Percentiles rank a stretch among this genome's conserved stretches.
Evolutionary conservation across 2,888 invertebrate genomes (phyloP).

Genomic region (Pristionchus arcanus): DNA sequence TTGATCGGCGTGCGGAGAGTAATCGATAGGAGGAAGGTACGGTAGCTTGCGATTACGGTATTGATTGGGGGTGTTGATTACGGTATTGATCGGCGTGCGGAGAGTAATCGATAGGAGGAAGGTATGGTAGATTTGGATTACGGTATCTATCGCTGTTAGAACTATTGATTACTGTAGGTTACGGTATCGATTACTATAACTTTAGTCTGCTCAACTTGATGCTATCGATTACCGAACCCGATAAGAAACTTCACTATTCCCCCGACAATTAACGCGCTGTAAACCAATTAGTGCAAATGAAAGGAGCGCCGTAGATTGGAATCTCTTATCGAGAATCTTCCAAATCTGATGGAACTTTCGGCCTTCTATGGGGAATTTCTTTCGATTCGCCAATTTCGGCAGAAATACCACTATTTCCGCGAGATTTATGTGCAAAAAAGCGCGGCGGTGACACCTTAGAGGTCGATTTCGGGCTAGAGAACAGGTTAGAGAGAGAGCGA

Average conservation of each 20-base stretch:
- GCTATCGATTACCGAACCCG: neutral
- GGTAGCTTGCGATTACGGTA: neutral
- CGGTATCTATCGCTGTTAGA: too few species aligned
- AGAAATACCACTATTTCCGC: neutral
- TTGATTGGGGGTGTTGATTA: too few species aligned
- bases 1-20: slow-evolving; percentile 10
- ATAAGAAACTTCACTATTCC: neutral
- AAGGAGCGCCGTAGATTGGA: neutral
- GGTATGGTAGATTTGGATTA: too few species aligned
- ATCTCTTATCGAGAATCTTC: neutral
- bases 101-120: too few species aligned
- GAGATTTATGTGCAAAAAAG: neutral
- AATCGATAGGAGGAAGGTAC: slow-evolving; percentile 26
- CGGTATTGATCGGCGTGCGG: too few species aligned
- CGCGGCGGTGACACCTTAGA: slow-evolving; percentile 17
- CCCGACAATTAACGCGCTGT: neutral
- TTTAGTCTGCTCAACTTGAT: too few species aligned
- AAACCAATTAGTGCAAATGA: neutral
- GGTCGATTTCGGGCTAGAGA: neutral
- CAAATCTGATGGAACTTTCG: neutral
- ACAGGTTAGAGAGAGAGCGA: too few species aligned
- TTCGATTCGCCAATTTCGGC: neutral
- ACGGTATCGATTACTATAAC: neutral
- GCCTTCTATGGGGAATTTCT: neutral
- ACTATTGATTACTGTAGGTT: neutral